Evolutionary conservation across 2,888 invertebrate species (phyloP).

Genomic region (Temnothorax ravouxi): DNA sequence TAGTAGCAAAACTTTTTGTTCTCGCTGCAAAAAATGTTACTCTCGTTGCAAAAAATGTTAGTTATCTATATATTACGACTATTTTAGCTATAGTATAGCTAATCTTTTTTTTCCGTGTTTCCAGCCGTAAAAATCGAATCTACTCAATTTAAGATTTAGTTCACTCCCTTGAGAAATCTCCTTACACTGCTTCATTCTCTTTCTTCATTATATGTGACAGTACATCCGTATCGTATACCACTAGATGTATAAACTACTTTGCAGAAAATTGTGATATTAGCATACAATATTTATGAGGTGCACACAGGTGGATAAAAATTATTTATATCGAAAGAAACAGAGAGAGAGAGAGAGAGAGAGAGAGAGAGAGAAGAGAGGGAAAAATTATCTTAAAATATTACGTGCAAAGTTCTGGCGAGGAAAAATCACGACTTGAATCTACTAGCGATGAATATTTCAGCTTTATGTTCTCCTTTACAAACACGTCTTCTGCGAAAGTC

Average conservation of each 20-base stretch:
- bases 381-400: slow-evolving; percentile 23
- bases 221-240: not conserved
- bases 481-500: not conserved
- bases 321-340: not conserved
- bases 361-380: not conserved
- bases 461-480: not conserved
- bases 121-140: no score
- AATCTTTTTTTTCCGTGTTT: no score
- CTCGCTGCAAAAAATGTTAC: no score
- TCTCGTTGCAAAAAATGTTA: no score
- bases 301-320: not conserved
- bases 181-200: not conserved
- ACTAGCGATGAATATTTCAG: slow-evolving; percentile 38
- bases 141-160: not conserved
- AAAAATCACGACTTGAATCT: slow-evolving; percentile 7
- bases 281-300: not conserved
- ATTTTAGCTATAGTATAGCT: no score
- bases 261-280: not conserved
- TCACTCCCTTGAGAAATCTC: slow-evolving; percentile 9
- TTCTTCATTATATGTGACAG: not conserved
- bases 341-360: not conserved
- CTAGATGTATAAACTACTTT: not conserved
- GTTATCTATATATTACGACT: no score
- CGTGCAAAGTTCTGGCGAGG: slow-evolving; percentile 15
- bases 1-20: no score